A percentile compares a stretch with the other conserved stretches of the same genome.
Evolutionary conservation across 2,113 vertebrate species (phyloP).

Genomic region (Dolichotis patagonum): DNA sequence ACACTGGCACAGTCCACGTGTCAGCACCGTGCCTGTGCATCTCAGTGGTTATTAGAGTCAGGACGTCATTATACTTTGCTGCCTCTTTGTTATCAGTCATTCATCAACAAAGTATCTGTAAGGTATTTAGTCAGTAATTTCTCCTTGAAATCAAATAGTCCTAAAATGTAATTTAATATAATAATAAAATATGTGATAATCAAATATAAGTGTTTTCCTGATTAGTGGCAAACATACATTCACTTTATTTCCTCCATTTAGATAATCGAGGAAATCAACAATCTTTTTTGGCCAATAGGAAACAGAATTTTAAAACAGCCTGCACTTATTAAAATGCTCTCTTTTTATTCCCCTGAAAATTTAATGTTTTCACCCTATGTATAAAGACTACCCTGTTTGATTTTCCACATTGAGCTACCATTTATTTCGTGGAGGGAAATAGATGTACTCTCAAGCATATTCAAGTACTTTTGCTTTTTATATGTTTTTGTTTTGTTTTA

Average conservation of each 20-base stretch:
- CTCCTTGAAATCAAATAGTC: not conserved
- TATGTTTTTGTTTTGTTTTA: not conserved
- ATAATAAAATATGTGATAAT: not conserved
- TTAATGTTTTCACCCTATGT: not conserved
- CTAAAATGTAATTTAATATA: not conserved
- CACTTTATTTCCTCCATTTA: slow-evolving; percentile 3
- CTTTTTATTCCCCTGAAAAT: not conserved
- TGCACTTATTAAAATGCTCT: not conserved
- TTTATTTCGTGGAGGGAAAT: not conserved
- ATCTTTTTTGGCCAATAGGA: not conserved
- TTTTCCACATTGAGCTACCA: not conserved
- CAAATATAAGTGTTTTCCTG: not conserved
- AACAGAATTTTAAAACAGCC: not conserved
- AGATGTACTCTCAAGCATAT: not conserved
- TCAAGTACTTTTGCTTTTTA: not conserved
- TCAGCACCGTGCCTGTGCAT: rapidly evolving
- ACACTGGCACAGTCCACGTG: not conserved
- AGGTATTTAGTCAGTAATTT: not conserved
- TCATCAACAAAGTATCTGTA: not conserved
- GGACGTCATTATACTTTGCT: not conserved
- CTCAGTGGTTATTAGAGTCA: too few relatives aligned
- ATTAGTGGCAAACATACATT: not conserved
- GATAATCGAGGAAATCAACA: not conserved
- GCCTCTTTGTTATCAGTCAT: not conserved
- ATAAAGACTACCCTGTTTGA: not conserved